Evolutionary conservation across 1,140 invertebrate species (phyloP), one percentile per base, ranked within the genome.

Genomic region (Plectrocnemia conspersa): DNA sequence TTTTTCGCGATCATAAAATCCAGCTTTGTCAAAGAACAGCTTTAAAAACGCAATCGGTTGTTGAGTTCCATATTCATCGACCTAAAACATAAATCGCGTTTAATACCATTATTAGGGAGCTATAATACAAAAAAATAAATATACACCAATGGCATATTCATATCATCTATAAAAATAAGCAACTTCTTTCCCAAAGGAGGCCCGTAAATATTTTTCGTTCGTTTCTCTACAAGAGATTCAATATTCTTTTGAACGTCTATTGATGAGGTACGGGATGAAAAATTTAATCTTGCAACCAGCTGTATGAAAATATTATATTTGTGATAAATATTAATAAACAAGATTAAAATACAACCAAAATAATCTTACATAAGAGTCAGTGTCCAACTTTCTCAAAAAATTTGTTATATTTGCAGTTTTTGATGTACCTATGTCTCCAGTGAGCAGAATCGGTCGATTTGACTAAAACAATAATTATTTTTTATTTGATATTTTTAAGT

Each of bases 31-130:
- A 36, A 95, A 81, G 1, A 95, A 67, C 15, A 93, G 68, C 69
- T 94, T 95, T 1, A 96, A 70, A 6, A 95, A 67, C 0, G 92
- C 92, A 57, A 95, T 92, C 0, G 92, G 91, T 64, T 95, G 92
- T 70, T 95, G 91, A 0, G 89, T 94, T 1, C 91, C 91, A 65
- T 94, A 94, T 1, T 82, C 86, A 66, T 86, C 88, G 11, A 76
- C 71, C 74, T 76, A 45, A 32, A 58, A 16, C 55, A 11, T 18
- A 54, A 47, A 27, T 32, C 18, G n/a, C 3, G 22, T 47, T 47
- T 47, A 11, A 11, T 27, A 18, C 7, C 4, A 9, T 9, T 47
- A 27, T 9, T 44, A 15, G 15, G 18, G 32, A 35, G 16, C 11
- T 35, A 35, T 11, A 13, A 3, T 3, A 13, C 3, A n/a, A n/a